phyloP scores from a whole-genome alignment of 2,888 invertebrate genomes.

The Sisyra terminalis region DNA sequence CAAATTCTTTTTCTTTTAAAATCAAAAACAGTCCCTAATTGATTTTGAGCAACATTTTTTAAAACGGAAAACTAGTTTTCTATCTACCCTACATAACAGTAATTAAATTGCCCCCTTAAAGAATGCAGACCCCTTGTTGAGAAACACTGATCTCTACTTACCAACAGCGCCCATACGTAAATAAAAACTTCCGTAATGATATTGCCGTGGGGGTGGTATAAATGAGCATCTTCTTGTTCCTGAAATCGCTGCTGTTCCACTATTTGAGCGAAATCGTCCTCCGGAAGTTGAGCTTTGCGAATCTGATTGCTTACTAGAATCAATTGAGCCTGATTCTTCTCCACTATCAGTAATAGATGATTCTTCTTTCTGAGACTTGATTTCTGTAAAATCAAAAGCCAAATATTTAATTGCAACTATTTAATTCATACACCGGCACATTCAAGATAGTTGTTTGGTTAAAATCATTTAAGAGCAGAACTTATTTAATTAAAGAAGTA shows the following conservation, averaged over 20 bases:
- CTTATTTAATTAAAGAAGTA: too few species aligned
- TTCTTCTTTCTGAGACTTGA: slow-evolving; percentile 18
- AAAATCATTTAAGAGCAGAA: too few species aligned
- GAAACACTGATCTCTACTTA: slow-evolving; percentile 25
- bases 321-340: slow-evolving; percentile 33
- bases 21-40: neutral
- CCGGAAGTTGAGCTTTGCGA: slow-evolving; percentile 14
- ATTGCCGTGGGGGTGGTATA: slow-evolving; percentile 34
- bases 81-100: too few species aligned
- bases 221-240: slow-evolving; percentile 31
- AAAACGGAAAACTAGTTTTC: too few species aligned
- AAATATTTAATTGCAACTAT: neutral
- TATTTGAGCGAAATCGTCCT: slow-evolving; percentile 15
- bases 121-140: too few species aligned
- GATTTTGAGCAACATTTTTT: neutral
- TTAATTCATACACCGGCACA: too few species aligned
- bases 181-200: slow-evolving; percentile 86
- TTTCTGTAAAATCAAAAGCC: neutral
- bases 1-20: neutral
- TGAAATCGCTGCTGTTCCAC: slow-evolving; percentile 23
- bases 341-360: slow-evolving; percentile 42
- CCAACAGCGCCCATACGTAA: slow-evolving; percentile 85
- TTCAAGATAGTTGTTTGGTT: too few species aligned
- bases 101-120: too few species aligned
- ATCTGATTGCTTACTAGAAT: slow-evolving; percentile 21